phyloP scores from a whole-genome alignment of 2,888 invertebrate species.

The Parelbella ahira region DNA sequence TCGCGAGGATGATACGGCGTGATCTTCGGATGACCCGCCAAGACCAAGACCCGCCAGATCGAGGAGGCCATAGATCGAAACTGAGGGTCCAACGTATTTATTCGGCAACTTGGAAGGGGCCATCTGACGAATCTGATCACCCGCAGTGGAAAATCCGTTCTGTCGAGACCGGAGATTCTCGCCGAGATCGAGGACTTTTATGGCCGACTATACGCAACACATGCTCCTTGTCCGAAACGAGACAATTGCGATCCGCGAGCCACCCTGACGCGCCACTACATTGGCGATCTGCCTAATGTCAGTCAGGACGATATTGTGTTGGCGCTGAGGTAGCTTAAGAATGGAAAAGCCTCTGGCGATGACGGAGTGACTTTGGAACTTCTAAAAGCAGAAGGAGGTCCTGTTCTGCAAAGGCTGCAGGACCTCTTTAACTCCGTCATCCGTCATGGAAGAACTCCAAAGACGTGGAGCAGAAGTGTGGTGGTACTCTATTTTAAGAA shows the following conservation, averaged over 20 bases:
- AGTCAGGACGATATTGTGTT: no score
- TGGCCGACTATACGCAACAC: conserved; percentile 4
- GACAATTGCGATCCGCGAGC: no score
- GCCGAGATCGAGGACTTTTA: no score
- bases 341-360: conserved; percentile 1
- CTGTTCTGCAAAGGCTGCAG: no score
- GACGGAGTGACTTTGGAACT: background rate
- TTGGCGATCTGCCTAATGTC: background rate
- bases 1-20: no score
- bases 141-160: background rate
- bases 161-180: no score
- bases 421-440: no score
- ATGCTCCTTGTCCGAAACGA: background rate
- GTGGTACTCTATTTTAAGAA: no score
- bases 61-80: no score
- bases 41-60: background rate
- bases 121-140: background rate
- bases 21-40: background rate
- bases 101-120: background rate
- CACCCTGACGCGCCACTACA: background rate
- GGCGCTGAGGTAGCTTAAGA: no score
- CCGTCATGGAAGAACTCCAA: no score
- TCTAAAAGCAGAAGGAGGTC: background rate
- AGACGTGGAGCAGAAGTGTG: no score
- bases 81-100: conserved; percentile 6